Conservation (phyloP, 2,797 vertebrate species). For the Helarctos malayanus region DNA sequence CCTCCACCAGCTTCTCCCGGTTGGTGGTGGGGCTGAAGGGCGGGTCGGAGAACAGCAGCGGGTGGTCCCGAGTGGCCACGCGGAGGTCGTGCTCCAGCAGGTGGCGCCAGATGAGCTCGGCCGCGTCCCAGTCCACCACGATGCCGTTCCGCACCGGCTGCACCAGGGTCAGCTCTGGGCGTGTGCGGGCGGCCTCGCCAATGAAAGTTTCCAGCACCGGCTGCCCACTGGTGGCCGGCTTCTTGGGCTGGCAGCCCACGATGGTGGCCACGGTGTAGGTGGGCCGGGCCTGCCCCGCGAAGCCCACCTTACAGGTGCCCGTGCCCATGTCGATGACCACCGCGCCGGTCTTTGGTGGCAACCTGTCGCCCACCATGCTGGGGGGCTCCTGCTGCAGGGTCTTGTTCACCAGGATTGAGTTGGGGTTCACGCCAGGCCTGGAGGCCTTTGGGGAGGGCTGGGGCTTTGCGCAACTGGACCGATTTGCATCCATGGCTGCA, state of each 20-base stretch:
- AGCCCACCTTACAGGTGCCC: constrained; percentile 76
- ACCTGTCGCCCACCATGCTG: not conserved
- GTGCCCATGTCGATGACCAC: constrained; percentile 82
- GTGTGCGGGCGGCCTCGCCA: not conserved
- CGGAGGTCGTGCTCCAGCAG: constrained; percentile 82
- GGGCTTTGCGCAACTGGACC: fast-evolving
- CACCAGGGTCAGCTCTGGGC: constrained; percentile 35
- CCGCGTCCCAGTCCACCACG: constrained; percentile 80
- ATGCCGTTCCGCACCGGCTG: constrained; percentile 10
- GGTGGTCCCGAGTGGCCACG: constrained; percentile 73
- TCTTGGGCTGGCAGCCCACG: constrained; percentile 61
- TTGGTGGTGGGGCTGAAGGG: constrained; percentile 85
- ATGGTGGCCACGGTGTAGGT: constrained; percentile 62
- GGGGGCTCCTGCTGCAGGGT: fast-evolving
- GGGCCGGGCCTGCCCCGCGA: constrained; percentile 77
- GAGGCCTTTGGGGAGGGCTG: not conserved
- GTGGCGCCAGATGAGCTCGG: constrained; percentile 80
- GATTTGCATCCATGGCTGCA: not conserved
- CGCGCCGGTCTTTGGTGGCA: not conserved
- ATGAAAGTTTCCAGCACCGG: constrained; percentile 46
- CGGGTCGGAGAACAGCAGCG: constrained; percentile 83
- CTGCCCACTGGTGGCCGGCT: not conserved
- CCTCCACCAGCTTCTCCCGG: constrained; percentile 83
- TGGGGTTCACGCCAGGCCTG: not conserved
- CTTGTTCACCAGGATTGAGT: not conserved